Evolutionary conservation across 2,113 vertebrate genomes (phyloP).

Genomic region (Nerophis lumbriciformis): DNA sequence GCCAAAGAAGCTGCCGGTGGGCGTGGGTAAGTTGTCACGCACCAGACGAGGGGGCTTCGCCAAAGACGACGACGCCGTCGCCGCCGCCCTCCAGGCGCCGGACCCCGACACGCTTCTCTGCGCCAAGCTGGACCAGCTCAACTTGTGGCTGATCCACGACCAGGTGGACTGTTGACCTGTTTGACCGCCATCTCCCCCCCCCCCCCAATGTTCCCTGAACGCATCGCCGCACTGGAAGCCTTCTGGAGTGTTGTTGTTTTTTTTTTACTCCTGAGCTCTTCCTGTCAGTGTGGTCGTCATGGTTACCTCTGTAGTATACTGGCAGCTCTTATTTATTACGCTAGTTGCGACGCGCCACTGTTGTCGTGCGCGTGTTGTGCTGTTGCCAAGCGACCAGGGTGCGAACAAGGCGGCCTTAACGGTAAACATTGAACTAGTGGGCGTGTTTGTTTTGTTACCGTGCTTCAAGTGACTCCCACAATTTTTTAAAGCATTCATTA

Average conservation of each 20-base stretch:
- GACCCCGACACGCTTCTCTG: conserved; percentile 77
- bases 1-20: conserved; percentile 65
- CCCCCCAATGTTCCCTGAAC: neutral
- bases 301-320: neutral
- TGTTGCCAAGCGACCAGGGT: neutral
- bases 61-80: conserved; percentile 35
- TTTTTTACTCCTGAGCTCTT: neutral
- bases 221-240: neutral
- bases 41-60: conserved; percentile 50
- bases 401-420: conserved; percentile 1
- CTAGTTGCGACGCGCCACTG: no score
- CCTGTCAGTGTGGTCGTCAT: neutral
- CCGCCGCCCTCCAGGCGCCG: conserved; percentile 42
- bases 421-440: neutral
- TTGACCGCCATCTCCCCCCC: neutral
- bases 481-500: conserved; percentile 28
- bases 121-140: conserved; percentile 68
- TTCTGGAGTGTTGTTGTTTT: neutral
- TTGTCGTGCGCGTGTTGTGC: neutral
- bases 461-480: neutral
- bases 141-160: conserved; percentile 55
- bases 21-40: conserved; percentile 48
- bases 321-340: conserved; percentile 13
- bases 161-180: conserved; percentile 40
- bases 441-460: neutral